Conservation (phyloP, 1,140 invertebrate genomes). For the Maconellicoccus hirsutus region DNA sequence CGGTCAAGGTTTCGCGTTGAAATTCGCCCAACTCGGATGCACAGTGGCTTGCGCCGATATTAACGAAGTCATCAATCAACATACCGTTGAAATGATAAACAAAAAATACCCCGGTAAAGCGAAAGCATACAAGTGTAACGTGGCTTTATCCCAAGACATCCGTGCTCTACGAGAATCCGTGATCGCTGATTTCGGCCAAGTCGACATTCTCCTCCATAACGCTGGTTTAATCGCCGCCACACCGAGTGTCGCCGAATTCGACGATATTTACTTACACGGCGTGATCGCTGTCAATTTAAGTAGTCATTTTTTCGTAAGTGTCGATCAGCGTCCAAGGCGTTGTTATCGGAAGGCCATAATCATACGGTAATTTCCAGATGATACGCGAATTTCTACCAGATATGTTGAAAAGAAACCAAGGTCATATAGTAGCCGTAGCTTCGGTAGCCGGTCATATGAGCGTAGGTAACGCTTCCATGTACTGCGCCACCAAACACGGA, state of each 20-base stretch:
- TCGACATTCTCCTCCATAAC: constrained; percentile 38
- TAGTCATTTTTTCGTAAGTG: constrained; percentile 13
- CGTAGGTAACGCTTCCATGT: constrained; percentile 24
- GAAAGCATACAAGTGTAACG: constrained; percentile 35
- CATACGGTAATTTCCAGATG: constrained; percentile 40
- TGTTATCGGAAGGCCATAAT: too few species aligned
- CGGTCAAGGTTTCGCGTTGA: constrained; percentile 34
- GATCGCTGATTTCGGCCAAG: constrained; percentile 33
- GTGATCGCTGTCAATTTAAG: not conserved
- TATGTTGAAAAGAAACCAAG: constrained; percentile 83
- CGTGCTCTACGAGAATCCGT: constrained; percentile 32
- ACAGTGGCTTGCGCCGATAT: constrained; percentile 36
- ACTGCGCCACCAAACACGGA: constrained; percentile 27
- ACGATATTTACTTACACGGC: constrained; percentile 31
- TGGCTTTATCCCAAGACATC: constrained; percentile 32
- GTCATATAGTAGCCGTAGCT: constrained; percentile 90
- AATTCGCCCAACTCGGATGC: constrained; percentile 35
- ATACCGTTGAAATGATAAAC: constrained; percentile 30
- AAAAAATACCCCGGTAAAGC: constrained; percentile 21
- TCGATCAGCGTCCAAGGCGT: too few species aligned
- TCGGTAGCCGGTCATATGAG: constrained; percentile 57
- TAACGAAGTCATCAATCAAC: constrained; percentile 29
- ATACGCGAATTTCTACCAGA: constrained; percentile 71
- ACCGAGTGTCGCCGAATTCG: constrained; percentile 52
- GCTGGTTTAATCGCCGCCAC: constrained; percentile 33